Evolutionary conservation across 2,797 vertebrate species (phyloP), one percentile per base, ranked within the genome.

Genomic region (Alca torda): DNA sequence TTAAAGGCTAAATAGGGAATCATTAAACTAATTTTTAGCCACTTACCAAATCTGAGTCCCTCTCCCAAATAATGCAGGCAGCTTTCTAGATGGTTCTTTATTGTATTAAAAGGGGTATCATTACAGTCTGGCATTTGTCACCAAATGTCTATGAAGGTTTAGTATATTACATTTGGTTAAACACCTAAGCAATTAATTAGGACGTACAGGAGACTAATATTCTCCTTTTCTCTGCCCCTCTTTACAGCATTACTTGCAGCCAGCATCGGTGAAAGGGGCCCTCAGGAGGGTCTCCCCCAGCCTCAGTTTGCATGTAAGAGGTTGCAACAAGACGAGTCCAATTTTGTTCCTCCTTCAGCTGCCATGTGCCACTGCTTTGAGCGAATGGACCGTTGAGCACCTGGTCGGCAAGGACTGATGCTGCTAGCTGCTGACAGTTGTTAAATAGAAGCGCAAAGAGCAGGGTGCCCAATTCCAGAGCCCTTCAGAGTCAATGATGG

Each of bases 11-110:
- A 86, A 39, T 5, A 84, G 19, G 35, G 67, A 83, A 88, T 94
- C 50, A 89, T 96, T 94, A 95, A 95, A 97, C 67, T 87, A 83
- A 87, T 93, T 91, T 94, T 89, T 65, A 88, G 48, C 35, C 54
- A 59, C 87, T 96, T 95, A 84, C 33, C 70, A 94, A 93, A 80
- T 90, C 30, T 53, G 16, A 87, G n/a, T 77, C 33, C 41, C 9
- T 90, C 51, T 88, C 64, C 41, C 37, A 96, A 68, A 76, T 73
- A 87, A 84, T 51, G 16, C 24, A 84, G 46, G 14, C 54, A 89
- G 63, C 35, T 91, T 81, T 89, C 76, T 91, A 53, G 81, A 54
- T 59, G 45, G 31, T 56, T 57, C 53, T 80, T 92, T 39, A 79
- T 73, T 86, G 8, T 61, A 25, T 91, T 72, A 13, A 31, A 68